Conservation (phyloP, 2,888 invertebrate genomes). For the Xylota sylvarum region DNA sequence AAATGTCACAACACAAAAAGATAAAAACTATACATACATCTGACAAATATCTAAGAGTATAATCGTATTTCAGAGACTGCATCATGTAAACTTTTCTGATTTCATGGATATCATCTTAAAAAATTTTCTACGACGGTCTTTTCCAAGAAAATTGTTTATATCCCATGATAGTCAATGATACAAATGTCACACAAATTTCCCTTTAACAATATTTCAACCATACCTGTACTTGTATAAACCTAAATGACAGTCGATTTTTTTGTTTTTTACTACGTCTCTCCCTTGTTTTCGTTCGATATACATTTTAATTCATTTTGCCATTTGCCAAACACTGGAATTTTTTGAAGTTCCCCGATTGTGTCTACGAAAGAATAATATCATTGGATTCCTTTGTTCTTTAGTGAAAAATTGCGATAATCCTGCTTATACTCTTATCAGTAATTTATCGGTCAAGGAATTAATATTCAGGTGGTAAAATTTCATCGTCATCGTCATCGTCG, state of each 20-base stretch:
- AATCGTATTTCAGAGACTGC: too few relatives aligned
- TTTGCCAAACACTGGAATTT: constrained; percentile 10
- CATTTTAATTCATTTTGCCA: constrained; percentile 29
- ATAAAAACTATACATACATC: too few relatives aligned
- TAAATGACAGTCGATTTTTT: constrained; percentile 33
- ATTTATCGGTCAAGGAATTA: constrained; percentile 57
- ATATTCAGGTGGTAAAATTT: constrained; percentile 27
- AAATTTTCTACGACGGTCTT: too few relatives aligned
- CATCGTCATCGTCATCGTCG: constrained; percentile 15
- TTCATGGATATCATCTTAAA: too few relatives aligned
- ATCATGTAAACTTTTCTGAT: too few relatives aligned
- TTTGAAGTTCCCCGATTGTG: constrained; percentile 12
- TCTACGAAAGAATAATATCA: constrained; percentile 11
- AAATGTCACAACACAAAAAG: too few relatives aligned
- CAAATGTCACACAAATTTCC: background rate
- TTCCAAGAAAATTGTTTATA: background rate
- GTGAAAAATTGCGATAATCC: constrained; percentile 12
- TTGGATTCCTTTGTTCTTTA: constrained; percentile 24
- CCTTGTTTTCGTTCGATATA: constrained; percentile 29
- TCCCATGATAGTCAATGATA: background rate
- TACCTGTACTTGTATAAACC: background rate
- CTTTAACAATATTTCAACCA: background rate
- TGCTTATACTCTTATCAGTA: constrained; percentile 15
- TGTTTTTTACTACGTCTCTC: constrained; percentile 17
- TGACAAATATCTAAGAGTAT: too few relatives aligned